A percentile compares a stretch with the other conserved stretches of the same genome.
Conservation (phyloP, 2,113 vertebrate species). For the Takifugu flavidus region DNA sequence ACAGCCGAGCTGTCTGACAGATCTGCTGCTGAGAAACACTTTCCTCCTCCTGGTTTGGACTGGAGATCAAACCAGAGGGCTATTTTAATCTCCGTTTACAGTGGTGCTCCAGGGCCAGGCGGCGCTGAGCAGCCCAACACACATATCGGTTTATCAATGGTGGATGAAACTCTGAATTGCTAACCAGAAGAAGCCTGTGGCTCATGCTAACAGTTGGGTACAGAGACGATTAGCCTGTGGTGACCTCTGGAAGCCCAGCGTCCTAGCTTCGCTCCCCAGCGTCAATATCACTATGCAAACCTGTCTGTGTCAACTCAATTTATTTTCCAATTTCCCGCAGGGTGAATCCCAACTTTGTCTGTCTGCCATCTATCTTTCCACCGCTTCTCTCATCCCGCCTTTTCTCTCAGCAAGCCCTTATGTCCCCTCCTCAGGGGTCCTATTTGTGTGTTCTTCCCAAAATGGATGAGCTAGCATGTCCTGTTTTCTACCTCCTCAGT, state of each 20-base stretch:
- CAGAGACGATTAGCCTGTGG: constrained; percentile 45
- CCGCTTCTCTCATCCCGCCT: constrained; percentile 7
- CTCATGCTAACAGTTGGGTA: constrained; percentile 20
- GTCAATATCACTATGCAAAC: constrained; percentile 62
- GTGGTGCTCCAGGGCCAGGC: background rate
- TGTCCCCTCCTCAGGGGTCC: constrained; percentile 24
- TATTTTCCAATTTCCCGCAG: constrained; percentile 71
- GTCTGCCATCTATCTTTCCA: constrained; percentile 41
- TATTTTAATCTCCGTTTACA: constrained; percentile 3
- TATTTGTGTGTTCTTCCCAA: constrained; percentile 3
- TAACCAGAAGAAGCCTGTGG: constrained; percentile 40
- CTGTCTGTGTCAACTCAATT: constrained; percentile 70
- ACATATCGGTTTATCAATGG: constrained; percentile 30
- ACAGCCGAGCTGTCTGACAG: background rate
- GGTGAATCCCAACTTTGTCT: constrained; percentile 27
- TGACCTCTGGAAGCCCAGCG: constrained; percentile 33
- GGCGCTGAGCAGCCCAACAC: background rate
- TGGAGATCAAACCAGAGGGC: constrained; percentile 1
- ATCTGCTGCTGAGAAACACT: background rate
- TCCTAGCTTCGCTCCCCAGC: constrained; percentile 25
- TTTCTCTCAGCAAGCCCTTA: constrained; percentile 22
- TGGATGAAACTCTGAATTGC: constrained; percentile 49
- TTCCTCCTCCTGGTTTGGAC: background rate
- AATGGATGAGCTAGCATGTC: background rate
- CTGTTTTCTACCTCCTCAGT: too few relatives aligned